Conservation (phyloP, 1,140 invertebrate species). For the Diorhabda carinulata region DNA sequence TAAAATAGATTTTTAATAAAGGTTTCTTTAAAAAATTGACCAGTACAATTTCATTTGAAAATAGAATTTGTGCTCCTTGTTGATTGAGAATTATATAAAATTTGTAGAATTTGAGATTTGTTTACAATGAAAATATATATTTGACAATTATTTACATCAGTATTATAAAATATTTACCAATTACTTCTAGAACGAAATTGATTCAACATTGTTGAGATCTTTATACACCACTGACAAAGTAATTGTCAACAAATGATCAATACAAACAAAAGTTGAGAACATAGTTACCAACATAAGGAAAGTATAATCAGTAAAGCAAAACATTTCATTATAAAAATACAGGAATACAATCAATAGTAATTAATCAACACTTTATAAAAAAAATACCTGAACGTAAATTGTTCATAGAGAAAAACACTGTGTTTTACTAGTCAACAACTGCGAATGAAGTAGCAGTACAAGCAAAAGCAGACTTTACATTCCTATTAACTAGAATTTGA, state of each 20-base stretch:
- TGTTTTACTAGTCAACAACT: slow-evolving; percentile 45
- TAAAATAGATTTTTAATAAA: slow-evolving; percentile 16
- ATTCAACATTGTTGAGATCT: slow-evolving; percentile 31
- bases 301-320: slow-evolving; percentile 32
- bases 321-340: slow-evolving; percentile 48
- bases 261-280: slow-evolving; percentile 29
- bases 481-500: slow-evolving; percentile 43
- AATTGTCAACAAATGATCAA: slow-evolving; percentile 12
- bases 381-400: slow-evolving; percentile 42
- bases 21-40: slow-evolving; percentile 9
- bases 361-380: slow-evolving; percentile 42
- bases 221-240: slow-evolving; percentile 12
- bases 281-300: slow-evolving; percentile 25
- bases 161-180: slow-evolving; percentile 32
- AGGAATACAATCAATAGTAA: slow-evolving; percentile 43
- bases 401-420: slow-evolving; percentile 22
- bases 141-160: no score
- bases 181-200: slow-evolving; percentile 31
- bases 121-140: neutral
- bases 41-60: slow-evolving; percentile 14
- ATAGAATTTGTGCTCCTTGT: slow-evolving; percentile 5
- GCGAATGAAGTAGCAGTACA: slow-evolving; percentile 58
- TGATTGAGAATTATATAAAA: neutral
- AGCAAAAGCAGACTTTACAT: slow-evolving; percentile 48
- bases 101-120: neutral